Conservation (phyloP, 1,140 invertebrate genomes). For the Drosophila cardini region DNA sequence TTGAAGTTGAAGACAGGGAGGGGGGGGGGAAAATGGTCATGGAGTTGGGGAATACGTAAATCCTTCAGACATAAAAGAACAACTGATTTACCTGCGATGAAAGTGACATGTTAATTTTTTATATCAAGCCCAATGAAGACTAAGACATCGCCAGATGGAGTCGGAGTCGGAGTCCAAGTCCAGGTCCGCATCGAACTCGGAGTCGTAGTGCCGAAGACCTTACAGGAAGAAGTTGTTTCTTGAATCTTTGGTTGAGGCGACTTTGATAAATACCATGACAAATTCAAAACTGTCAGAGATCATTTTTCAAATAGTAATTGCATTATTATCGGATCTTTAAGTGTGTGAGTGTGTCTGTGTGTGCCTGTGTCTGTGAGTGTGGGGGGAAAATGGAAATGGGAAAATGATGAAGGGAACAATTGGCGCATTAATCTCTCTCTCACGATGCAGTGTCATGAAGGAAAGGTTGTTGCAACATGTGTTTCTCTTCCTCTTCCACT, state of each 20-base stretch:
- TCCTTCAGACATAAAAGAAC: conserved; percentile 67
- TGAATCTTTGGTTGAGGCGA: conserved; percentile 48
- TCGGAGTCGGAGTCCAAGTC: conserved; percentile 17
- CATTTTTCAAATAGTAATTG: conserved; percentile 84
- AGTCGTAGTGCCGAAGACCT: conserved; percentile 24
- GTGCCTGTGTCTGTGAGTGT: conserved; percentile 3
- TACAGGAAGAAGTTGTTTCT: conserved; percentile 22
- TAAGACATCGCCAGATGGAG: conserved; percentile 35
- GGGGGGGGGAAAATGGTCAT: neutral
- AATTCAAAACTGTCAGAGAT: conserved; percentile 84
- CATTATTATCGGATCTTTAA: conserved; percentile 75
- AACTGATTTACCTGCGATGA: conserved; percentile 79
- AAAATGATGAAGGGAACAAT: conserved; percentile 80
- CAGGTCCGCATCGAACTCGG: conserved; percentile 8
- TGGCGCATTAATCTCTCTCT: conserved; percentile 77
- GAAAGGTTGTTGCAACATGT: conserved; percentile 63
- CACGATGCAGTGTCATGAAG: conserved; percentile 21
- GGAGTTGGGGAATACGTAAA: conserved; percentile 47
- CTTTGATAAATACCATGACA: conserved; percentile 84
- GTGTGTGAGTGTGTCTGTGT: neutral
- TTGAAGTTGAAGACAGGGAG: neutral
- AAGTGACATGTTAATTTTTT: conserved; percentile 82
- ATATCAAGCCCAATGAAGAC: conserved; percentile 44
- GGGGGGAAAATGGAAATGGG: conserved; percentile 53
- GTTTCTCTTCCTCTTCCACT: conserved; percentile 39